Evolutionary conservation across 2,113 vertebrate genomes (phyloP).

Genomic region (Pangasianodon hypophthalmus): DNA sequence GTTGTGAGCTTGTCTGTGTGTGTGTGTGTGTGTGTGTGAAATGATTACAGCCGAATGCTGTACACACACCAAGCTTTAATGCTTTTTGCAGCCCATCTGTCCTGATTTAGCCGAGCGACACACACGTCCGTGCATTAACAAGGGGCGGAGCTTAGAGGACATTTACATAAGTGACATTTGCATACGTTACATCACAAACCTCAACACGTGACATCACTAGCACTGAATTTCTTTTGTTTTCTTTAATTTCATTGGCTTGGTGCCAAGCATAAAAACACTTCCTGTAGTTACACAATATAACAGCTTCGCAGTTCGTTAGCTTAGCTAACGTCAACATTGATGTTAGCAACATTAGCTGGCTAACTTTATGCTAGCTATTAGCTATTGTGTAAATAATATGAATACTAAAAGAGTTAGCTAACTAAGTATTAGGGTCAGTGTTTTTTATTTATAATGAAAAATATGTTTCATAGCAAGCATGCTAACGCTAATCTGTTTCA

Average conservation of each 20-base stretch:
- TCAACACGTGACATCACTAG: background rate
- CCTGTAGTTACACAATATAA: background rate
- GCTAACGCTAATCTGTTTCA: background rate
- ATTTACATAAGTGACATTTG: background rate
- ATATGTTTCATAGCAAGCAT: background rate
- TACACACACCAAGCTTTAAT: background rate
- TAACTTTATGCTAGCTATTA: background rate
- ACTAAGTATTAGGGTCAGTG: background rate
- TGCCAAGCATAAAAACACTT: background rate
- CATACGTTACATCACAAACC: background rate
- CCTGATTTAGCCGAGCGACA: background rate
- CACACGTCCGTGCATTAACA: background rate
- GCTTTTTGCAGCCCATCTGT: background rate
- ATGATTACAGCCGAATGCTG: background rate
- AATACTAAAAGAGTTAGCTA: background rate
- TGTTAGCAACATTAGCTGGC: background rate
- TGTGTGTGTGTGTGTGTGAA: constrained; percentile 17
- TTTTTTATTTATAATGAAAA: background rate
- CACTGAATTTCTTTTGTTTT: background rate
- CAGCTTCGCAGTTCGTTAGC: background rate
- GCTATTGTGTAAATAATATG: background rate
- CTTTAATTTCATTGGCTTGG: background rate
- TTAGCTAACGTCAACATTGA: background rate
- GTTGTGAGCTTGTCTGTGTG: background rate
- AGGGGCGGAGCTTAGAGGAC: background rate